phyloP scores from a whole-genome alignment of 2,797 vertebrate genomes.

The Acropternis orthonyx region DNA sequence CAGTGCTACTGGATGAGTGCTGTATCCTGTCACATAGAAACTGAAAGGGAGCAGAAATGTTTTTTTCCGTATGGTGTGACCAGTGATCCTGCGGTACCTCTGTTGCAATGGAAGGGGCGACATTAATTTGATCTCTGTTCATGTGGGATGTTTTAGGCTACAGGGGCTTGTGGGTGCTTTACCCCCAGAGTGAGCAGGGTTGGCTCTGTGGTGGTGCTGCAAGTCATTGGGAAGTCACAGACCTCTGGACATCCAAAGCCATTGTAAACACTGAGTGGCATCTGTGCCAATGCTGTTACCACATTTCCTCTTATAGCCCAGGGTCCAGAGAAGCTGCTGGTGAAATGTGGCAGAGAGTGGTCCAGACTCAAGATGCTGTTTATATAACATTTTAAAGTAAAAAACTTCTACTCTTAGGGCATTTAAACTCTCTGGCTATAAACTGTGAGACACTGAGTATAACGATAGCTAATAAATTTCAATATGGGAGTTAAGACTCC shows the following conservation, averaged over 20 bases:
- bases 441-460: background rate
- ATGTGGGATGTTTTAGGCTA: fast-evolving
- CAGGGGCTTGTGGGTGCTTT: background rate
- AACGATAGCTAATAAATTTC: background rate
- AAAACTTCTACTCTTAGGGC: background rate
- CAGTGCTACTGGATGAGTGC: background rate
- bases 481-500: background rate
- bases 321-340: background rate
- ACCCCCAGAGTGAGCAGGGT: background rate
- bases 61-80: background rate
- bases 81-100: background rate
- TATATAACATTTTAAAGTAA: background rate
- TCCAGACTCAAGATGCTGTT: background rate
- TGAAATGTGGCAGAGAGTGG: background rate
- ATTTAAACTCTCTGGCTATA: background rate
- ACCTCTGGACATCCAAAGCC: background rate
- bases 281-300: background rate
- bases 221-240: background rate
- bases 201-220: background rate
- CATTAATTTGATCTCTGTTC: background rate
- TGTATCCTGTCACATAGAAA: background rate
- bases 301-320: background rate
- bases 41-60: background rate
- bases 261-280: fast-evolving
- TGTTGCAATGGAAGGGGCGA: background rate